A percentile compares a stretch with the other conserved stretches of the same genome.
phyloP scores from a whole-genome alignment of 2,113 vertebrate species.

The Geococcyx californianus region DNA sequence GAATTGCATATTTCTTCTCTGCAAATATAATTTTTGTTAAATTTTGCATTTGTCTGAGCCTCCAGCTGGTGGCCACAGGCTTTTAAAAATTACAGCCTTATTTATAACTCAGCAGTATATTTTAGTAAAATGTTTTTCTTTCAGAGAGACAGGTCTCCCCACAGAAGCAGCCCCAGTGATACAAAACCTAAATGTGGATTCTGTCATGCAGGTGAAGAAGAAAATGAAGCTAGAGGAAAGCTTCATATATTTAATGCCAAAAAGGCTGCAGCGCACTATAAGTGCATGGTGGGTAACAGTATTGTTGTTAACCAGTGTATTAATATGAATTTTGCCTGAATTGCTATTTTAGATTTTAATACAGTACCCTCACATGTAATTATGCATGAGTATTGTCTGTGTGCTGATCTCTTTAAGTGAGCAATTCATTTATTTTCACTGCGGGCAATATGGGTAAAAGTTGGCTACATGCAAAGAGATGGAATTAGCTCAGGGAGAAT shows the following conservation, averaged over 20 bases:
- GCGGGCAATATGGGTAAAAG: constrained; percentile 22
- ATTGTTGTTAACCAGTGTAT: background rate
- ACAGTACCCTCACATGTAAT: constrained; percentile 5
- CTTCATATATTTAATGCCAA: constrained; percentile 96
- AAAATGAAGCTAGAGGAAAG: constrained; percentile 94
- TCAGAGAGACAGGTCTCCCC: constrained; percentile 95
- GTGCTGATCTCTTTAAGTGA: constrained; percentile 27
- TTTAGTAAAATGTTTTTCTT: constrained; percentile 71
- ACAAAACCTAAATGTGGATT: constrained; percentile 96
- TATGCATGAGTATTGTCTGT: constrained; percentile 17
- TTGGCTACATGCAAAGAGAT: constrained; percentile 22
- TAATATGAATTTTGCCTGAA: background rate
- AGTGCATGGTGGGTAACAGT: constrained; percentile 91
- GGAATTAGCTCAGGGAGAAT: constrained; percentile 44
- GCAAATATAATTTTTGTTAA: background rate
- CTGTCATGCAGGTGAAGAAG: constrained; percentile 96
- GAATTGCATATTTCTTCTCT: constrained; percentile 46
- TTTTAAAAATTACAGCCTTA: constrained; percentile 35
- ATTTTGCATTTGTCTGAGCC: constrained; percentile 37
- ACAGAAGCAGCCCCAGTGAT: constrained; percentile 90
- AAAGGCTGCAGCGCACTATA: constrained; percentile 98
- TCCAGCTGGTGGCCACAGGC: constrained; percentile 63
- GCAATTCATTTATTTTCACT: constrained; percentile 54
- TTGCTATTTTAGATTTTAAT: background rate
- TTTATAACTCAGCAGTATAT: constrained; percentile 64